Percentiles rank a stretch among this genome's conserved stretches.
phyloP scores from a whole-genome alignment of 2,113 vertebrate genomes.

The Chascanopsetta lugubris region DNA sequence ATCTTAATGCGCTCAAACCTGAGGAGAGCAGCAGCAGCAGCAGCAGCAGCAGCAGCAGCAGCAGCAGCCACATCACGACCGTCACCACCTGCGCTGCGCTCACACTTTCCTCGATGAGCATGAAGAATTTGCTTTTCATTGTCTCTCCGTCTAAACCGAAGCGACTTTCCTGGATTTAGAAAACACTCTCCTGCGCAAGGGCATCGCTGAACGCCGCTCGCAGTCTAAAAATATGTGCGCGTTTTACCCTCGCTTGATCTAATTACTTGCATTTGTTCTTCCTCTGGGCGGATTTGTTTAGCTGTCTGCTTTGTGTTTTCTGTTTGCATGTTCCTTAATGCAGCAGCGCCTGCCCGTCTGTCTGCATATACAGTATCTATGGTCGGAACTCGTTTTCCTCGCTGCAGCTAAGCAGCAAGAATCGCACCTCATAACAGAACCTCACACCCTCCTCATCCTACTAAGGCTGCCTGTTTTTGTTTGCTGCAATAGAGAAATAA shows the following conservation, averaged over 20 bases:
- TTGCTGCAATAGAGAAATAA: slow-evolving; percentile 61
- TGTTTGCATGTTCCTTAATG: slow-evolving; percentile 40
- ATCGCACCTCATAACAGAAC: slow-evolving; percentile 64
- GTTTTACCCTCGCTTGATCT: slow-evolving; percentile 38
- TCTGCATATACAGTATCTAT: slow-evolving; percentile 21
- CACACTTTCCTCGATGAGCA: slow-evolving; percentile 28
- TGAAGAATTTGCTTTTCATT: slow-evolving; percentile 26
- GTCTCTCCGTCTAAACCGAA: slow-evolving; percentile 17
- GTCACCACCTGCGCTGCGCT: slow-evolving; percentile 50
- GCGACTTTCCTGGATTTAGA: slow-evolving; percentile 28
- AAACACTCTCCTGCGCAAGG: slow-evolving; percentile 13
- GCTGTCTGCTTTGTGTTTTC: slow-evolving; percentile 29
- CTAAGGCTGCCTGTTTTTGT: slow-evolving; percentile 57
- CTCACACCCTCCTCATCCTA: slow-evolving; percentile 66
- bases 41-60: too few species aligned
- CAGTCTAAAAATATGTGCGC: slow-evolving; percentile 22
- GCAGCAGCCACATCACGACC: slow-evolving; percentile 50
- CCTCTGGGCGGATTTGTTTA: slow-evolving; percentile 23
- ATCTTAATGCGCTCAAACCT: slow-evolving; percentile 55
- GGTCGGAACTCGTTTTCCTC: slow-evolving; percentile 37
- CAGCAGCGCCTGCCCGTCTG: slow-evolving; percentile 30
- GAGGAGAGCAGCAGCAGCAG: slow-evolving; percentile 40
- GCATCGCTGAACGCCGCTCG: not conserved
- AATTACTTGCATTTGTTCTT: slow-evolving; percentile 45
- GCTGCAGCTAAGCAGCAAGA: slow-evolving; percentile 58